A percentile compares a stretch with the other conserved stretches of the same genome.
Evolutionary conservation across 2,113 vertebrate species (phyloP).

Genomic region (Gobius niger): DNA sequence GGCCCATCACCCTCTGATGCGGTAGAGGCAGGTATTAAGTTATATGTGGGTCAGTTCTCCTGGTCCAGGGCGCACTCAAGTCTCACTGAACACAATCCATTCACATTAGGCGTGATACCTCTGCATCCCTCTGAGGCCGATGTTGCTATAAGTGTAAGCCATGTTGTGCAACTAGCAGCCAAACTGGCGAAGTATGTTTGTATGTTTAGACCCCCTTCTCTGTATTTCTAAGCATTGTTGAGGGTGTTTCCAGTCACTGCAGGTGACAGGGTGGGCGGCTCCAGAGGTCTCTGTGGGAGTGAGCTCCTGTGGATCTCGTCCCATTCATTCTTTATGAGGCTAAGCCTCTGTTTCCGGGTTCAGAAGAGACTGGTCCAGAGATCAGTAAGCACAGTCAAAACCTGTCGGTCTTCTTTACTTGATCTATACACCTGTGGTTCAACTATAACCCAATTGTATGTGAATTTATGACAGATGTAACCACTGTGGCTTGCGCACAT

Average conservation of each 20-base stretch:
- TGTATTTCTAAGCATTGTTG: slow-evolving; percentile 6
- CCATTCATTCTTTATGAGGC: slow-evolving; percentile 56
- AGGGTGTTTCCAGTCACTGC: slow-evolving; percentile 17
- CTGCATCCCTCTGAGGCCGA: slow-evolving; percentile 20
- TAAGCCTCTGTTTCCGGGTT: slow-evolving; percentile 28
- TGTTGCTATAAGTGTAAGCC: slow-evolving; percentile 30
- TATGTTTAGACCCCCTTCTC: neutral
- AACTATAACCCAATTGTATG: no score
- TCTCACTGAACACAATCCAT: slow-evolving; percentile 37
- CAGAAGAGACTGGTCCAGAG: slow-evolving; percentile 9
- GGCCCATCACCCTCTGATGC: slow-evolving; percentile 7
- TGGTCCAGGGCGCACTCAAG: slow-evolving; percentile 39
- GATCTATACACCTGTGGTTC: neutral
- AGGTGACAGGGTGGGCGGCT: slow-evolving; percentile 17
- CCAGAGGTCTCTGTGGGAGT: slow-evolving; percentile 34
- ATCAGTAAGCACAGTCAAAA: neutral
- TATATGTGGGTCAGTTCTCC: slow-evolving; percentile 47
- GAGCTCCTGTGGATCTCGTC: slow-evolving; percentile 23
- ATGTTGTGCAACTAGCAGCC: slow-evolving; percentile 5
- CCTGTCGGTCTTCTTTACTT: neutral
- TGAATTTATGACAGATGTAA: no score
- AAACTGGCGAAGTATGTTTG: neutral
- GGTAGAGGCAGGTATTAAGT: neutral
- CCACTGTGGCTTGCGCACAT: no score
- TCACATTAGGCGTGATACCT: slow-evolving; percentile 30